Evolutionary conservation across 2,113 vertebrate species (phyloP), one percentile per base, ranked within the genome.

Genomic region (Ornithorhynchus anatinus): DNA sequence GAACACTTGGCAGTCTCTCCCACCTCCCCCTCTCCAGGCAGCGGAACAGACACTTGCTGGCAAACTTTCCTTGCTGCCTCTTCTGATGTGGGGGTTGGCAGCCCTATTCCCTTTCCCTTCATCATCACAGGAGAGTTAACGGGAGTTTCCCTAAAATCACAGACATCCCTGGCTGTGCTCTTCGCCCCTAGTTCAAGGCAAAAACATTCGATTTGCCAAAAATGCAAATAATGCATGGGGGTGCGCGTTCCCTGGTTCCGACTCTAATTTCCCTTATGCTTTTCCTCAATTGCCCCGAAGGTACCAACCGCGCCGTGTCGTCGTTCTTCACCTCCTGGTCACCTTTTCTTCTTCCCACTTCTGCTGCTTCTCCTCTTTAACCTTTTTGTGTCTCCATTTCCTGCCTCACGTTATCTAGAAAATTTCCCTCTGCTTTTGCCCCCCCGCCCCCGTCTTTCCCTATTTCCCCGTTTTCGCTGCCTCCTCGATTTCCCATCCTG

Each of bases 41-140:
- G 63, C 76, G 77, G 77, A 75, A 75, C 87, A 71, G 74, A 54
- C 60, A 44, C 76, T 48, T 17, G 59, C 78, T 70, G 69, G 78
- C 81, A 87, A 90, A 90, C 85, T 90, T 90, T 87, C 58, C 76
- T 32, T 3, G 23, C 44, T 57, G 17, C 27, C 19, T 31, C 45
- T 53, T 25, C 53, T 1, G 20, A 25, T 29, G 5, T 19, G 43
- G 1, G 10, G 44, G 72, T 53, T 38, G 33, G 31, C 40, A 7
- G 31, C 15, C 31, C 43, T 31, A 6, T 27, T 1, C 29, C 40
- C 37, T 39, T n/a, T n/a, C 52, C 37, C 72, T 4, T 11, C 37
- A 20, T 11, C 36, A 22, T 22, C 22, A 16, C 10, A 27, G 45
- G 17, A 9, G 45, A 8, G 23, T n/a, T n/a, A n/a, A 37, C 23